Evolutionary conservation across 2,797 vertebrate species (phyloP).

Genomic region (Hipposideros larvatus): DNA sequence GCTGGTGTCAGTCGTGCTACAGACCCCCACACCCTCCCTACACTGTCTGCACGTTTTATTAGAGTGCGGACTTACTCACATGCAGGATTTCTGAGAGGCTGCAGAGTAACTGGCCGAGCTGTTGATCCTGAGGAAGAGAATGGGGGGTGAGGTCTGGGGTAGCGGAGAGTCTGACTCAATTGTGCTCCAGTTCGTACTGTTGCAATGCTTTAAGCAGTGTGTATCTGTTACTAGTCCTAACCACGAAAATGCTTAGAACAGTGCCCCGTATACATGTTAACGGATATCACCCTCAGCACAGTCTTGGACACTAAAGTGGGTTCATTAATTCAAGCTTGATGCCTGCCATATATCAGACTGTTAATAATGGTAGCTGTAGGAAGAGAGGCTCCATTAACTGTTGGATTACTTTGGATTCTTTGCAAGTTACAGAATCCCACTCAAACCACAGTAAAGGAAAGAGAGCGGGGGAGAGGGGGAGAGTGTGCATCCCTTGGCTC

Average conservation of each 20-base stretch:
- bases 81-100: no score
- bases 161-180: no score
- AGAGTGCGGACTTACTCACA: no score
- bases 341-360: not conserved
- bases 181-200: not conserved
- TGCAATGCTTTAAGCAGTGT: not conserved
- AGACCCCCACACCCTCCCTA: no score
- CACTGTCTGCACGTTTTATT: no score
- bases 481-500: not conserved
- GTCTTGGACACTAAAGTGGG: not conserved
- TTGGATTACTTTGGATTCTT: not conserved
- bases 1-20: no score
- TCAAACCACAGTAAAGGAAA: not conserved
- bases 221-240: not conserved
- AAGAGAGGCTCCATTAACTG: not conserved
- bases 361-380: not conserved
- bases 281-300: rapidly evolving
- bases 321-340: not conserved
- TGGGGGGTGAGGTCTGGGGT: not conserved
- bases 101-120: no score
- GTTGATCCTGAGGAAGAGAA: not conserved
- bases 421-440: not conserved
- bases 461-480: no score
- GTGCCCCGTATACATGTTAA: not conserved
- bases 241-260: not conserved